Conservation (phyloP, 2,797 vertebrate species). For the Hypotaenidia okinawae region DNA sequence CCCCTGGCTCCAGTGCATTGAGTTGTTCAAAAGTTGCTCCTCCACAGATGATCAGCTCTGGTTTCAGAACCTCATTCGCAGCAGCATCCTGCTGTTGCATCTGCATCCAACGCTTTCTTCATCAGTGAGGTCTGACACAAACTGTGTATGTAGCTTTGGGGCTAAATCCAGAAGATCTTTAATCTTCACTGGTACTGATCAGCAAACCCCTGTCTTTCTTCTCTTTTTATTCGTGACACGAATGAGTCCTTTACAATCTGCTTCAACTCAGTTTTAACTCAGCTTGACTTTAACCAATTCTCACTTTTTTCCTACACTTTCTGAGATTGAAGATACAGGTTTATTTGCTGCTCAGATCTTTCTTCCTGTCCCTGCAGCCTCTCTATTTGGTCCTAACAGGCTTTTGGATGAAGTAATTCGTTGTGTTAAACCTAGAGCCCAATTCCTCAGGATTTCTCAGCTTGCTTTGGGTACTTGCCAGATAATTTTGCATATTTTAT, state of each 20-base stretch:
- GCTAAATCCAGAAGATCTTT: background rate
- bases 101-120: background rate
- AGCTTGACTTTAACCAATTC: background rate
- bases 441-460: background rate
- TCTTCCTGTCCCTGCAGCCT: background rate
- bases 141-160: background rate
- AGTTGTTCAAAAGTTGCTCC: background rate
- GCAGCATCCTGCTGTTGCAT: background rate
- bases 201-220: background rate
- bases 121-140: background rate
- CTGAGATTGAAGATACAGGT: background rate
- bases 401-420: background rate
- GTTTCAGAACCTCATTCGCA: background rate
- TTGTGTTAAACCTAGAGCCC: background rate
- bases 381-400: background rate
- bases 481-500: background rate
- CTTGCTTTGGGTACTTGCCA: background rate
- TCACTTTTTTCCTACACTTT: background rate
- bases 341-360: background rate
- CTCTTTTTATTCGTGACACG: background rate
- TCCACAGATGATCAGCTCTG: accelerated
- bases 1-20: background rate
- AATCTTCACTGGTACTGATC: background rate
- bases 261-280: background rate
- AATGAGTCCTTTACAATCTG: background rate